Percentiles rank a stretch among this genome's conserved stretches.
Conservation (phyloP, 2,888 invertebrate species). For the Pristionchus fissidentatus region DNA sequence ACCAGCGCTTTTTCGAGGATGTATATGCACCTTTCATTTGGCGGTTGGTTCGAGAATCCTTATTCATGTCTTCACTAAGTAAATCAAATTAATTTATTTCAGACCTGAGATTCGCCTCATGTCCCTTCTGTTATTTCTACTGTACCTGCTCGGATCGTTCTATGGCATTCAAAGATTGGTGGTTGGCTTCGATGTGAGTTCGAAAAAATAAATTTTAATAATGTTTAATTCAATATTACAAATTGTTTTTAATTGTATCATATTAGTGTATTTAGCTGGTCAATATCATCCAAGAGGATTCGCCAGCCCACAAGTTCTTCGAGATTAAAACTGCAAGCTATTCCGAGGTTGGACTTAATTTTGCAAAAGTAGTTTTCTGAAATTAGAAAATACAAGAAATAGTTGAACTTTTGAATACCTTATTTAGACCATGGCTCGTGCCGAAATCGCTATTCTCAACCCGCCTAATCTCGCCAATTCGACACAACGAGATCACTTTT, state of each 20-base stretch:
- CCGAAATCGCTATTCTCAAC: slow-evolving; percentile 63
- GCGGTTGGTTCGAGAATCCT: not conserved
- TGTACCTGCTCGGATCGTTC: slow-evolving; percentile 56
- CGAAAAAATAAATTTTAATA: not conserved
- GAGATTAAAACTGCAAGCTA: slow-evolving; percentile 59
- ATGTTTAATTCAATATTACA: not conserved
- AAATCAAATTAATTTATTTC: not conserved
- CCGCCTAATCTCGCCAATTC: slow-evolving; percentile 64
- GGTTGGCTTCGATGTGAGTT: slow-evolving; percentile 69
- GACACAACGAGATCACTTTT: slow-evolving; percentile 55
- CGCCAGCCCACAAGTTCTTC: slow-evolving; percentile 63
- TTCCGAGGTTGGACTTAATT: slow-evolving; percentile 54
- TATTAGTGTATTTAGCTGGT: slow-evolving; percentile 59
- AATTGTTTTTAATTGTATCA: not conserved
- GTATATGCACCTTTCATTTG: slow-evolving; percentile 39
- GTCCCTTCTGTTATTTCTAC: slow-evolving; percentile 56
- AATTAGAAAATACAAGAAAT: not conserved
- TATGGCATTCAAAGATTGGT: slow-evolving; percentile 60
- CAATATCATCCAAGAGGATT: slow-evolving; percentile 66
- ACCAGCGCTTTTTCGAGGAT: slow-evolving; percentile 70
- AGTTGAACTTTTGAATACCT: slow-evolving; percentile 50
- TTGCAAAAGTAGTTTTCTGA: not conserved
- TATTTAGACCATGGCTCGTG: slow-evolving; percentile 56
- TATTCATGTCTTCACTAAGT: not conserved
- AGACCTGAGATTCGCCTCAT: slow-evolving; percentile 50